Evolutionary conservation across 1,140 invertebrate species (phyloP).

Genomic region (Antheraea mylitta): DNA sequence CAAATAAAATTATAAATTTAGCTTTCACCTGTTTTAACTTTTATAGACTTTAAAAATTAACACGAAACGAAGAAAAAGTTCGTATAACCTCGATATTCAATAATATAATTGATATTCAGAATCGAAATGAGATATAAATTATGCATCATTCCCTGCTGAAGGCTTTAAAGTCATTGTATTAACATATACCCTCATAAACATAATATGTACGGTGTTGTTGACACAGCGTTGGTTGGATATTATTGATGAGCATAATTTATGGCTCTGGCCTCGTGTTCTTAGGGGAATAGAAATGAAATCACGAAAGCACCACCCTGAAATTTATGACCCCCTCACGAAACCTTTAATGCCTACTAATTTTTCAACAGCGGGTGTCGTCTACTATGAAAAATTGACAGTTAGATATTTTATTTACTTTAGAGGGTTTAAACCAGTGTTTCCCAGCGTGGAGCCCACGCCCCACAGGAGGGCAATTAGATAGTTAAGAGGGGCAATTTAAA

Average conservation of each 20-base stretch:
- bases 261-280: constrained; percentile 44
- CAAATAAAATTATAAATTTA: no score
- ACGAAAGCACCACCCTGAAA: constrained; percentile 47
- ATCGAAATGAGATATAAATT: constrained; percentile 29
- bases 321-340: constrained; percentile 47
- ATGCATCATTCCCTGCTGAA: constrained; percentile 28
- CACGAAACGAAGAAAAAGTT: no score
- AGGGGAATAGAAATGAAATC: constrained; percentile 54
- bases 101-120: constrained; percentile 28
- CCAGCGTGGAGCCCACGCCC: no score
- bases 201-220: constrained; percentile 44
- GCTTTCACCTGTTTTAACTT: no score
- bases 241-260: constrained; percentile 66
- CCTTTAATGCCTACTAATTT: constrained; percentile 58
- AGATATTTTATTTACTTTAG: constrained; percentile 29
- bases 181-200: not conserved
- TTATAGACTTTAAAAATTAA: no score
- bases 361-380: constrained; percentile 33
- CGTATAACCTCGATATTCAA: constrained; percentile 23
- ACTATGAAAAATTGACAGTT: constrained; percentile 35
- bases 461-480: no score
- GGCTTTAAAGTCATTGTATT: constrained; percentile 24
- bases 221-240: constrained; percentile 50
- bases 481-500: no score
- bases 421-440: no score